Evolutionary conservation across 2,113 vertebrate genomes (phyloP).

Genomic region (Melanocharis versteri): DNA sequence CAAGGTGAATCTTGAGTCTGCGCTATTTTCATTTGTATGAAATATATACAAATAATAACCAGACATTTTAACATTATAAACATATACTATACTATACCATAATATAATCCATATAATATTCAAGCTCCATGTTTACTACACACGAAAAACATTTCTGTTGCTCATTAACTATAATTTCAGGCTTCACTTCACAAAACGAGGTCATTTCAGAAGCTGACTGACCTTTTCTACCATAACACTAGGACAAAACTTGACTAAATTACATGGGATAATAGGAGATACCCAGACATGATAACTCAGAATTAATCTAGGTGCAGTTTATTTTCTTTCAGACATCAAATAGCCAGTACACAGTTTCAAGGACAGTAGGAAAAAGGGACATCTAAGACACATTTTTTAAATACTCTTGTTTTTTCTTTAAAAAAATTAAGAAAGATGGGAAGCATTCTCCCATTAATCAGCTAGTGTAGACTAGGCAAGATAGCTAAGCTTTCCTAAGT

Average conservation of each 20-base stretch:
- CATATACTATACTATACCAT: too few relatives aligned
- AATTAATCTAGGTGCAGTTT: neutral
- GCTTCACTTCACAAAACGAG: neutral
- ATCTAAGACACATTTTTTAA: neutral
- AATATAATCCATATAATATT: neutral
- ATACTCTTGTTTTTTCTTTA: fast-evolving
- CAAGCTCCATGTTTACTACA: neutral
- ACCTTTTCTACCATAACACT: neutral
- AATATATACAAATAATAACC: neutral
- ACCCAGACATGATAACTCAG: neutral
- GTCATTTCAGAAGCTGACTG: neutral
- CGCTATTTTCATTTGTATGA: neutral
- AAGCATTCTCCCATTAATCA: neutral
- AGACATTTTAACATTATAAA: neutral
- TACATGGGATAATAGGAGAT: neutral
- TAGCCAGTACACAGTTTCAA: neutral
- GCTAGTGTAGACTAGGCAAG: neutral
- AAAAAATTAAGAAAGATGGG: neutral
- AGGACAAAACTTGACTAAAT: neutral
- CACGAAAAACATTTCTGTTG: neutral
- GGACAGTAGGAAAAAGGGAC: neutral
- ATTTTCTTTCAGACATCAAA: neutral
- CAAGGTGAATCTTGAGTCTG: neutral
- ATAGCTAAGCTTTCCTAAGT: neutral
- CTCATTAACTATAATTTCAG: neutral